Evolutionary conservation across 2,888 invertebrate genomes (phyloP), one percentile per base, ranked within the genome.

Genomic region (Cheilosia grossa): DNA sequence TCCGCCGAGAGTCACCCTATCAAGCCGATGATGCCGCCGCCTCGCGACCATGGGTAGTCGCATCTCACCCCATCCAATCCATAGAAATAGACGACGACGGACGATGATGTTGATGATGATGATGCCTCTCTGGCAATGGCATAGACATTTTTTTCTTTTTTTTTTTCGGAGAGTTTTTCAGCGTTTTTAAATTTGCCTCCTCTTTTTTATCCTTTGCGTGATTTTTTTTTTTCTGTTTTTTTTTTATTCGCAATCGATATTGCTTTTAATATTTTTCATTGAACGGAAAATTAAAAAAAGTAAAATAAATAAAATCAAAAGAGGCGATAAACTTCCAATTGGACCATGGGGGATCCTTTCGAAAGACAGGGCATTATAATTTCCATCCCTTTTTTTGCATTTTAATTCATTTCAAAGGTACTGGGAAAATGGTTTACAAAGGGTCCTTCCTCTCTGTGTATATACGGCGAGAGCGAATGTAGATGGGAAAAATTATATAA

Each of bases 251-350:
- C 33, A 61, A 67, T 77, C 85, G 75, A 85, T 85, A 75, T 67
- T 75, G 72, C 81, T 85, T 27, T 77, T 37, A 77, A 72, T 81
- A 67, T 81, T 77, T 81, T 85, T 67, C 61, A 56, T 42, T 64
- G 47, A 56, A 59, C 33, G 69, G 21, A 74, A 69, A 58, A 61
- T 59, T 30, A 58, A 58, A 47, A 59, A 70, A 58, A 7, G 27
- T 4, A n/a, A 49, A n/a, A 21, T n/a, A 37, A 53, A 19, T 30
- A 21, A 49, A 44, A n/a, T 17, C 30, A 47, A 17, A 47, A 17
- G 47, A 47, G 47, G 40, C 19, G 42, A 47, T 21, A 56, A 42
- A 69, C 44, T 63, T 61, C 69, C 61, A 42, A 63, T 37, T 47
- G 30, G 37, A 40, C 37, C 37, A 69, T 49, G 51, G 54, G 24